These are phyloP conservation scores for Seira musarum DNA, from an alignment of 2,888 invertebrate species.

Conservation along the genomic window DNA sequence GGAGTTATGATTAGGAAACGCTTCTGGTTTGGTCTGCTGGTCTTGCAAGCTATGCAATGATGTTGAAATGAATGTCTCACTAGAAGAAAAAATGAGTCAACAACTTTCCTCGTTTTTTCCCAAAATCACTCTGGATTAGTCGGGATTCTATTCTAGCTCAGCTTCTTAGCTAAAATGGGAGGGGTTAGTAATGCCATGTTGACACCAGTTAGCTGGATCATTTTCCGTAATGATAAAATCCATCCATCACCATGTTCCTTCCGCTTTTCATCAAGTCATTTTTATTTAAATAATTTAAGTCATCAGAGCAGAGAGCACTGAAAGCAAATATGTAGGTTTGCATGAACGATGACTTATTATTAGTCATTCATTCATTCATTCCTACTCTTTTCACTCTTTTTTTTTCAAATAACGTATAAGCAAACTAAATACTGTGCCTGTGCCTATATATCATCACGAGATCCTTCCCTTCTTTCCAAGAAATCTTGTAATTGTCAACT, in stretches of 20 bases:
- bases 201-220: neutral
- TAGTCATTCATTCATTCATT: neutral
- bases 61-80: no score
- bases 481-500: constrained; percentile 40
- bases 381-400: no score
- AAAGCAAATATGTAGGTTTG: no score
- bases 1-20: no score
- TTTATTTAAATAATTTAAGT: neutral
- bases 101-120: no score
- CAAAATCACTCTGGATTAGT: no score
- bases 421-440: neutral
- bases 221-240: neutral
- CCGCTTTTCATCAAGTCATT: constrained; percentile 7
- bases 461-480: constrained; percentile 2
- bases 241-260: constrained; percentile 8
- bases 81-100: no score
- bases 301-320: no score
- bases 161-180: no score
- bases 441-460: neutral
- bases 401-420: neutral
- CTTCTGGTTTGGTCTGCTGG: no score
- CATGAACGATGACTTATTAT: neutral
- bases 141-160: no score
- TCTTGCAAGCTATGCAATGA: no score
- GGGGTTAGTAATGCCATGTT: neutral